Conservation (phyloP, 2,888 invertebrate genomes). For the Aphidius colemani region DNA sequence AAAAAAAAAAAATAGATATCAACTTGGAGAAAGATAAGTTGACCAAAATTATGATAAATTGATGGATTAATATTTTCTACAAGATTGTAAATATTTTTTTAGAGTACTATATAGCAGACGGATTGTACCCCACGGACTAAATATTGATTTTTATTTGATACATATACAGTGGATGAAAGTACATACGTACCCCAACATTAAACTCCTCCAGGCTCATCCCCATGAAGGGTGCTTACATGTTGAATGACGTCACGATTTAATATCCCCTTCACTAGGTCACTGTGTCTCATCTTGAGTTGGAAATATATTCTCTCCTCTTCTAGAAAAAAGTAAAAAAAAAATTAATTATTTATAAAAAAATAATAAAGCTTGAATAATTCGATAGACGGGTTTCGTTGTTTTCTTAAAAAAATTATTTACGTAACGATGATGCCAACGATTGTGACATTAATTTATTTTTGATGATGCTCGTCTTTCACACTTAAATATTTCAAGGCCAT, state of each 20-base stretch:
- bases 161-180: not conserved
- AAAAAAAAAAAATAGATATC: not conserved
- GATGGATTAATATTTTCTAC: not conserved
- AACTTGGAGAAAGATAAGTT: not conserved
- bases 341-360: too few species aligned
- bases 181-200: slow-evolving; percentile 8
- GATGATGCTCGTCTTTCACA: slow-evolving; percentile 1
- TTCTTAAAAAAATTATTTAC: not conserved
- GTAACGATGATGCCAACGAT: not conserved
- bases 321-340: too few species aligned
- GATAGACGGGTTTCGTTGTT: too few species aligned
- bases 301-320: slow-evolving; percentile 1
- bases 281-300: slow-evolving; percentile 38
- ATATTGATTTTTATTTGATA: slow-evolving; percentile 49
- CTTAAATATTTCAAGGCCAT: slow-evolving; percentile 28
- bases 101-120: slow-evolving; percentile 41
- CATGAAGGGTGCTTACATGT: slow-evolving; percentile 15
- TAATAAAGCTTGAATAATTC: too few species aligned
- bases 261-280: slow-evolving; percentile 54
- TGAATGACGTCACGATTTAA: slow-evolving; percentile 49
- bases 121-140: slow-evolving; percentile 44
- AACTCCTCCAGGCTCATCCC: slow-evolving; percentile 8
- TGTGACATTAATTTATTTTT: slow-evolving; percentile 20
- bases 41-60: slow-evolving; percentile 13
- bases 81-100: not conserved